Conservation (phyloP, 2,888 invertebrate genomes). For the Platycnemis pennipes region DNA sequence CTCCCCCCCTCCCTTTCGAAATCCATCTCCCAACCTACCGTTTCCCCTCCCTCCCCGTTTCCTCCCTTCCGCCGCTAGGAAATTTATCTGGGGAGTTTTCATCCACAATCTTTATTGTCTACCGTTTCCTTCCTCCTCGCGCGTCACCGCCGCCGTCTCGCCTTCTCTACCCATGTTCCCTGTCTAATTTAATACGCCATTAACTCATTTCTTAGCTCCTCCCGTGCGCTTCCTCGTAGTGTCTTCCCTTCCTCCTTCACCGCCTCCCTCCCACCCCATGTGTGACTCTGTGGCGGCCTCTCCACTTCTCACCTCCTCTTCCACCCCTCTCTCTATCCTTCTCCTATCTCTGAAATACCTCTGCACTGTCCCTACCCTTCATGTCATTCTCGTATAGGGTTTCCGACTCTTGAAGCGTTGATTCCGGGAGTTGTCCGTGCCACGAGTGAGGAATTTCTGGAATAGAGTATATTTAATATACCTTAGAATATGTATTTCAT, state of each 20-base stretch:
- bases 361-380: too few species aligned
- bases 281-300: not conserved
- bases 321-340: not conserved
- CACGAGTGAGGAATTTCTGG: too few species aligned
- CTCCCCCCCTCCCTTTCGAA: not conserved
- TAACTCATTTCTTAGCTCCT: slow-evolving; percentile 40
- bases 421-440: too few species aligned
- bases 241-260: not conserved
- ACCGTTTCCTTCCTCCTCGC: not conserved
- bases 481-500: too few species aligned
- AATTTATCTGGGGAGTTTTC: not conserved
- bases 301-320: not conserved
- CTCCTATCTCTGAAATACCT: too few species aligned
- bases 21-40: too few species aligned
- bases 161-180: slow-evolving; percentile 21
- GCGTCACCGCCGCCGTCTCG: not conserved
- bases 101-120: slow-evolving; percentile 37
- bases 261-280: too few species aligned
- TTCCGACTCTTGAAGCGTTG: too few species aligned
- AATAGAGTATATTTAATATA: too few species aligned
- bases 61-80: not conserved
- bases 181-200: slow-evolving; percentile 38
- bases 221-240: not conserved
- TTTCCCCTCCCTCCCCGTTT: not conserved
- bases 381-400: too few species aligned